Conservation (phyloP, 1,140 invertebrate species). For the Diorhabda carinulata region DNA sequence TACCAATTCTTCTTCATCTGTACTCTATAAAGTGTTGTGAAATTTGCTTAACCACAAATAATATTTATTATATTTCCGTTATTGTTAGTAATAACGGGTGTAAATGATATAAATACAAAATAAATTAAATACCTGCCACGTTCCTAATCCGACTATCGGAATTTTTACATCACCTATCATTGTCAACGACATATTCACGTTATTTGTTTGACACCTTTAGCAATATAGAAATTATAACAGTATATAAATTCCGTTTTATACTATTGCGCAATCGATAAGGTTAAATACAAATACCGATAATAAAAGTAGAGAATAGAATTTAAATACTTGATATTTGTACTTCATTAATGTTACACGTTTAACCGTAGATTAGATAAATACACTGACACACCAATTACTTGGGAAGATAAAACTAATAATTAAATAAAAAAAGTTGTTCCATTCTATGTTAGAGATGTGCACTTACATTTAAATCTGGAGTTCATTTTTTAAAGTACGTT, state of each 20-base stretch:
- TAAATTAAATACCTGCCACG: conserved; percentile 29
- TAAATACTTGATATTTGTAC: background rate
- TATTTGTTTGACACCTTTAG: background rate
- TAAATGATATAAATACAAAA: background rate
- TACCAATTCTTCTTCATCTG: conserved; percentile 62
- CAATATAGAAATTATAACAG: too few species aligned
- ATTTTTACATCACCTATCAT: conserved; percentile 23
- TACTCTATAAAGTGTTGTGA: conserved; percentile 1
- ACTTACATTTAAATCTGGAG: too few species aligned
- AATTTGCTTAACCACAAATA: background rate
- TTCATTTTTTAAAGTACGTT: too few species aligned
- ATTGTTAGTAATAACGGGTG: background rate
- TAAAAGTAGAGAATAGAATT: background rate
- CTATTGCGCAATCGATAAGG: background rate
- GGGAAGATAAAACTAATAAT: too few species aligned
- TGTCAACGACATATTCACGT: conserved; percentile 5
- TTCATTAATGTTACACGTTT: background rate
- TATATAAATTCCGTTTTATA: background rate
- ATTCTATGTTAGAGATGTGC: too few species aligned
- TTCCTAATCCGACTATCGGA: conserved; percentile 30
- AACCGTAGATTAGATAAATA: background rate
- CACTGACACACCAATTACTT: background rate
- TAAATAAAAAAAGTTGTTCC: too few species aligned
- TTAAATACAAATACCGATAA: background rate
- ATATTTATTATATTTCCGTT: background rate